Evolutionary conservation across 1,140 invertebrate species (phyloP).

Genomic region (Sitobion miscanthi): DNA sequence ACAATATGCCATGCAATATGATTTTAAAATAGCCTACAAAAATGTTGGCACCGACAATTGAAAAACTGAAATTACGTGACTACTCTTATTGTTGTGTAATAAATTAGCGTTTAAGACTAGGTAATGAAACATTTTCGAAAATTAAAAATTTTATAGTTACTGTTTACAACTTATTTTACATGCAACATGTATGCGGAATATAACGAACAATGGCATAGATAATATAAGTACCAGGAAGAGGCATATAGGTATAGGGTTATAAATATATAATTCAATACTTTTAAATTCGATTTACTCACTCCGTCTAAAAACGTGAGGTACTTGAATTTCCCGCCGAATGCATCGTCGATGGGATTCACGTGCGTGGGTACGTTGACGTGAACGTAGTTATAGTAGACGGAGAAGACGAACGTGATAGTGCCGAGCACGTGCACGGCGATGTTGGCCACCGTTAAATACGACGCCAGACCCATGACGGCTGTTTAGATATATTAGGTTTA

Average conservation of each 20-base stretch:
- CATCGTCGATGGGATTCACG: slow-evolving; percentile 63
- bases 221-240: too few relatives aligned
- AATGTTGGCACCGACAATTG: neutral
- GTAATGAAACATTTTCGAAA: neutral
- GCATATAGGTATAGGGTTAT: neutral
- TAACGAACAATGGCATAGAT: neutral
- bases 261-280: neutral
- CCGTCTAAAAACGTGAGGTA: slow-evolving; percentile 85
- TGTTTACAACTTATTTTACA: neutral
- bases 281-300: slow-evolving; percentile 67
- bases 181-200: neutral
- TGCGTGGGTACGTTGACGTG: slow-evolving; percentile 71
- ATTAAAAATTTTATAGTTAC: too few relatives aligned
- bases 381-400: slow-evolving; percentile 62
- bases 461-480: neutral
- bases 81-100: neutral
- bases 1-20: neutral
- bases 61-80: neutral
- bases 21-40: neutral
- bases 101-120: neutral
- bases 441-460: slow-evolving; percentile 26
- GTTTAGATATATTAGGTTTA: neutral
- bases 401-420: slow-evolving; percentile 74
- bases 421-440: slow-evolving; percentile 69
- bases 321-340: slow-evolving; percentile 81